A percentile compares a stretch with the other conserved stretches of the same genome.
These are phyloP conservation scores for Phalacrocorax pelagicus DNA, from an alignment of 2,113 vertebrate genomes.

Conservation along the genomic window DNA sequence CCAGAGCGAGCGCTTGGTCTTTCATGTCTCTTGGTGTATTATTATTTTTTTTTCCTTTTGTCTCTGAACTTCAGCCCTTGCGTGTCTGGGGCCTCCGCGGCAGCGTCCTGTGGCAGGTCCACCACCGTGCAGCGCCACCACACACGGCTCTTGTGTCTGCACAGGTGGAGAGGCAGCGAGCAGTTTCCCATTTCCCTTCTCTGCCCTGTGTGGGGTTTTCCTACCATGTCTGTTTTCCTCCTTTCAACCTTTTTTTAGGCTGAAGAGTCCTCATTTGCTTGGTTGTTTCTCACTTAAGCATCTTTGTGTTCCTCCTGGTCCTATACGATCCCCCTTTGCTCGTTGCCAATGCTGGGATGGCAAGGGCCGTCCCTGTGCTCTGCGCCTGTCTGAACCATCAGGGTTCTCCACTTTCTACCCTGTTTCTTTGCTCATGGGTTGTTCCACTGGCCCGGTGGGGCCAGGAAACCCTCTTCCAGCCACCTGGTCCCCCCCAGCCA, in stretches of 20 bases:
- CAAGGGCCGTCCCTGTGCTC: accelerated
- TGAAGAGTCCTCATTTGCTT: neutral
- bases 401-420: neutral
- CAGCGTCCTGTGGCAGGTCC: neutral
- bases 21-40: accelerated
- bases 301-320: neutral
- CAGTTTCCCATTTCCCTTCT: neutral
- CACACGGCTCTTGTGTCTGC: accelerated
- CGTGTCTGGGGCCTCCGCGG: accelerated
- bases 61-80: neutral
- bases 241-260: neutral
- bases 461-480: neutral
- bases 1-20: neutral
- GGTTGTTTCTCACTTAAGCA: neutral
- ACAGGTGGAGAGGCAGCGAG: neutral
- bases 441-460: accelerated
- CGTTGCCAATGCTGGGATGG: accelerated
- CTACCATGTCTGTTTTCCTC: accelerated
- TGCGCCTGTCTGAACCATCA: neutral
- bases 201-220: neutral
- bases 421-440: neutral
- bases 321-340: accelerated
- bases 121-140: accelerated
- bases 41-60: neutral
- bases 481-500: neutral